Base-by-base conservation (phyloP, 2,888 invertebrate species). In the Achlya flavicornis region DNA sequence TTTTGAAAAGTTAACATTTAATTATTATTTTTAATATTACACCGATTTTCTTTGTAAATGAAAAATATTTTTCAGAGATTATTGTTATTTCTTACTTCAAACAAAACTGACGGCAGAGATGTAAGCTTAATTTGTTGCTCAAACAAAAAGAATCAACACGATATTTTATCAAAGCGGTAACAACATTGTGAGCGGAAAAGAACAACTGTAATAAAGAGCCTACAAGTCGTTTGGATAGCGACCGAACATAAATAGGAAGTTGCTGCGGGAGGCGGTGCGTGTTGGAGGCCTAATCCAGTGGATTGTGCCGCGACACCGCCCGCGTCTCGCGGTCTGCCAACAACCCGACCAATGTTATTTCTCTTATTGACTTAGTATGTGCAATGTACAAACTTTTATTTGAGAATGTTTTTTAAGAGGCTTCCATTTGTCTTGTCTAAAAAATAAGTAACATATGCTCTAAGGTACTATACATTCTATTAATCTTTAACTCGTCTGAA, bases 141-240 rank as follows among this genome's bases (percentile, higher is more conserved):
- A 81, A 84, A 86, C 78, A 85, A 82, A 84, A 84, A 79, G 80
- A 85, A 88, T 87, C 79, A 82, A 75, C 78, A 76, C 86, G 81
- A 88, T 91, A 90, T 92, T 91, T 90, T 89, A 88, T 87, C 85
- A 85, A 82, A 84, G 81, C 84, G 80, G 82, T 88, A 88, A 91
- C 88, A 87, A 86, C 84, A 79, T 86, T 83, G 86, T 89, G 89
- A 90, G 81, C 87, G 88, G 86, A 89, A 91, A 90, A 88, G 88
- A 92, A 93, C 92, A 93, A 91, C 88, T 92, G 92, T 92, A 92
- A 91, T 92, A 92, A 91, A 92, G 89, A 88, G 92, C 90, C 91
- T 92, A 91, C 92, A 92, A 92, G 92, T 91, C 91, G 91, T 91
- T 92, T 89, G 88, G 88, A 88, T 88, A 85, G 89, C 84, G 87